These are phyloP conservation scores for Notodonta ziczac DNA, from an alignment of 2,888 invertebrate species.

Conservation along the genomic window DNA sequence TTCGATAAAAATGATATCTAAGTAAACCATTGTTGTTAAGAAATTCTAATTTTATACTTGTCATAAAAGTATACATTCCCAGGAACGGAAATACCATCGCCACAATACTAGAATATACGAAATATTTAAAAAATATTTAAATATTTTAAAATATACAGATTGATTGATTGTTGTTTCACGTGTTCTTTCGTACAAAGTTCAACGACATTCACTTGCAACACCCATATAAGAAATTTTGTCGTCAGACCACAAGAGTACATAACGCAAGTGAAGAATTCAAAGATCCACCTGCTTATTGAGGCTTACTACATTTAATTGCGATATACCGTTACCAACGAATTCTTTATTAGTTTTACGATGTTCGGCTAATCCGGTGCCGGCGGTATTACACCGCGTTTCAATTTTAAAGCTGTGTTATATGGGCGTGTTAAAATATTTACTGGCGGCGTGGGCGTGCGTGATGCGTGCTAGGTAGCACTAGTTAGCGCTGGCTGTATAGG, in stretches of 20 bases:
- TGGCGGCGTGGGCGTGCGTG: conserved; percentile 40
- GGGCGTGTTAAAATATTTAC: conserved; percentile 40
- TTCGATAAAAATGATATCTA: too few species aligned
- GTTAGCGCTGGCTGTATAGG: conserved; percentile 6
- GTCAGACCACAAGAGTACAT: background rate
- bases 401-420: conserved; percentile 35
- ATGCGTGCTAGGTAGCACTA: conserved; percentile 16
- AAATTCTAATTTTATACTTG: too few species aligned
- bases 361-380: conserved; percentile 35
- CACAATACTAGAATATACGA: too few species aligned
- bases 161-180: too few species aligned
- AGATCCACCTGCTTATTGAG: conserved; percentile 4
- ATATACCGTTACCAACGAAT: conserved; percentile 21
- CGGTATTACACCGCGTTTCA: conserved; percentile 30
- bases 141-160: too few species aligned
- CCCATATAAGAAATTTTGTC: too few species aligned
- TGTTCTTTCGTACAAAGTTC: too few species aligned
- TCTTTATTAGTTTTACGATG: conserved; percentile 19
- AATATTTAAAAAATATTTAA: too few species aligned
- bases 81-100: too few species aligned
- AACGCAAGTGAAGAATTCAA: conserved; percentile 1
- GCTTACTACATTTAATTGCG: conserved; percentile 23
- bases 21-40: too few species aligned
- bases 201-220: too few species aligned
- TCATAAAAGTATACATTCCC: too few species aligned